Evolutionary conservation across 2,113 vertebrate genomes (phyloP).

Genomic region (Oxyura jamaicensis): DNA sequence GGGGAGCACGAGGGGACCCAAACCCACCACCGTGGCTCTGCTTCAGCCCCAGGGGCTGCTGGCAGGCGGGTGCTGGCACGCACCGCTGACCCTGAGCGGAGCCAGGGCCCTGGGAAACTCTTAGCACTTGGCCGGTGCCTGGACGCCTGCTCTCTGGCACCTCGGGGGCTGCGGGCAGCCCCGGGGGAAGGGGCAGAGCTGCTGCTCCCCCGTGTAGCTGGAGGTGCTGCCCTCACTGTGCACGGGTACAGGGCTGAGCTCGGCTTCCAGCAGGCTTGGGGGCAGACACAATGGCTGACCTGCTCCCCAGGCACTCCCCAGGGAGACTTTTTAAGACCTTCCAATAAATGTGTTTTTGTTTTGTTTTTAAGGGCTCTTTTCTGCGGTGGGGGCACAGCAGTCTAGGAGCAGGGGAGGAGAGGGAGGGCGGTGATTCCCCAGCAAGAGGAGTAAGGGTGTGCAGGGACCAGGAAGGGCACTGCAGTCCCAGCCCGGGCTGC

Average conservation of each 20-base stretch:
- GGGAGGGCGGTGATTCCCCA: rapidly evolving
- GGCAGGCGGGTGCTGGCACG: neutral
- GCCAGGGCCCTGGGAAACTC: neutral
- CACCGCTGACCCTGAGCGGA: rapidly evolving
- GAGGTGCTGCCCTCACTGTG: neutral
- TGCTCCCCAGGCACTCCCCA: neutral
- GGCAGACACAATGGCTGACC: neutral
- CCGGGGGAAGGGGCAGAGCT: neutral
- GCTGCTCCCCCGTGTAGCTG: neutral
- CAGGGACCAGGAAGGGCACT: rapidly evolving
- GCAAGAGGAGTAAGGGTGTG: neutral
- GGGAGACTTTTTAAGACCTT: slow-evolving; percentile 32
- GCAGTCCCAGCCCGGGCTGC: neutral
- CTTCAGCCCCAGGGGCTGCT: neutral
- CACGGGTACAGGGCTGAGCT: rapidly evolving
- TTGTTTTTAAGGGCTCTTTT: neutral
- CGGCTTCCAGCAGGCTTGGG: neutral
- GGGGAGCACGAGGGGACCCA: rapidly evolving
- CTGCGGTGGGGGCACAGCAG: rapidly evolving
- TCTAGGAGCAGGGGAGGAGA: neutral
- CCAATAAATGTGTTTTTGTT: slow-evolving; percentile 27
- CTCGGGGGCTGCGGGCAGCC: slow-evolving; percentile 52
- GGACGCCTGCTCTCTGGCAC: neutral
- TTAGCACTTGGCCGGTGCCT: neutral
- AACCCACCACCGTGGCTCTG: rapidly evolving